phyloP scores from a whole-genome alignment of 2,888 invertebrate genomes.

The Pseudoips prasinana region DNA sequence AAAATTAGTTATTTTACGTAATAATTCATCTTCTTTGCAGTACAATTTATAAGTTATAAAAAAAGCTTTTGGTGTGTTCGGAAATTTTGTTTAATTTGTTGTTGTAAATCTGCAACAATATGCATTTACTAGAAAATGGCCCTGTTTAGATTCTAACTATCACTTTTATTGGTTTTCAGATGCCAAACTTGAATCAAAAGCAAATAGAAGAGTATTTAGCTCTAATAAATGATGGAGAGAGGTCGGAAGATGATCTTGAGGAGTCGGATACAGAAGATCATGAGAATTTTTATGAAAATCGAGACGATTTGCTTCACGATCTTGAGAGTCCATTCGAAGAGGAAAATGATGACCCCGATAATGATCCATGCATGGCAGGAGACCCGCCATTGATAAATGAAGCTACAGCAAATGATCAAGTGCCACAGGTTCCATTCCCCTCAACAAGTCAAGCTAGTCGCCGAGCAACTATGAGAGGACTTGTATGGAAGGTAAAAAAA shows the following conservation, averaged over 20 bases:
- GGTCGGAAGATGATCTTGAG: constrained; percentile 38
- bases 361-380: constrained; percentile 34
- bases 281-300: constrained; percentile 37
- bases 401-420: constrained; percentile 29
- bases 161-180: constrained; percentile 32
- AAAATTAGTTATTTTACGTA: constrained; percentile 30
- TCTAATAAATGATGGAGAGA: constrained; percentile 34
- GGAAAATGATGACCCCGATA: constrained; percentile 32
- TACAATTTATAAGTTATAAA: constrained; percentile 28
- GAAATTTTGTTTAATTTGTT: constrained; percentile 29
- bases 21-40: constrained; percentile 37
- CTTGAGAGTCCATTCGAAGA: constrained; percentile 37
- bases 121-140: constrained; percentile 25
- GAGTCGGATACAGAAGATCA: constrained; percentile 35
- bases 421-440: constrained; percentile 37
- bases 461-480: constrained; percentile 37
- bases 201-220: constrained; percentile 40
- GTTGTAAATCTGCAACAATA: constrained; percentile 31
- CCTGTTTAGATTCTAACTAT: constrained; percentile 26
- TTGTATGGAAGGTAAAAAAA: constrained; percentile 40
- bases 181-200: constrained; percentile 33
- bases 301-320: constrained; percentile 36
- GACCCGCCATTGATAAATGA: constrained; percentile 37
- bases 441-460: constrained; percentile 39
- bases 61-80: constrained; percentile 26